Conservation (phyloP, 2,797 vertebrate genomes). For the Apogon talboti region DNA sequence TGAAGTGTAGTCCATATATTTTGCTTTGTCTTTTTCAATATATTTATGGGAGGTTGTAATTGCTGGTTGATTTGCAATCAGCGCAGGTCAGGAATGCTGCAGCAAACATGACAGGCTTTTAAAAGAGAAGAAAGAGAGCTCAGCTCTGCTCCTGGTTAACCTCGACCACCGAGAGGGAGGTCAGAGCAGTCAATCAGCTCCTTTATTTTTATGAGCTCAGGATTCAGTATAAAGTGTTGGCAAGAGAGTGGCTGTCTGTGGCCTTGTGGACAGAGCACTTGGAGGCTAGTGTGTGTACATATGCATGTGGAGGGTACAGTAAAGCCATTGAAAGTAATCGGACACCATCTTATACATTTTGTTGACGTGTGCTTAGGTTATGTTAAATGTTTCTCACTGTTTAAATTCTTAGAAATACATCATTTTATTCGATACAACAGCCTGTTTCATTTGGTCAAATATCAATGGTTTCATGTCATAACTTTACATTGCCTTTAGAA, state of each 20-base stretch:
- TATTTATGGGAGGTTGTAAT: slow-evolving; percentile 60
- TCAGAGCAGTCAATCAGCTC: slow-evolving; percentile 69
- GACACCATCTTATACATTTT: not conserved
- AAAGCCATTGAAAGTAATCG: too few species aligned
- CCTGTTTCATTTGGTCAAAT: too few species aligned
- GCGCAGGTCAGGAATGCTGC: slow-evolving; percentile 64
- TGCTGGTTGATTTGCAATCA: slow-evolving; percentile 75
- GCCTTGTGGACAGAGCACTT: not conserved
- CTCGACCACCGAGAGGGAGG: slow-evolving; percentile 55
- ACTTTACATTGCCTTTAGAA: too few species aligned
- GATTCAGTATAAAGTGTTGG: slow-evolving; percentile 47
- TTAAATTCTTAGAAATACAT: too few species aligned
- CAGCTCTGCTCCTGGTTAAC: slow-evolving; percentile 66
- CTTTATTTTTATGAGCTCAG: slow-evolving; percentile 59
- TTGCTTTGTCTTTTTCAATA: slow-evolving; percentile 18
- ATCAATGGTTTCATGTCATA: too few species aligned
- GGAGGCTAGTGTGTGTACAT: slow-evolving; percentile 2
- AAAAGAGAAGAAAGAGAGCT: slow-evolving; percentile 60
- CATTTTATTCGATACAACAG: too few species aligned
- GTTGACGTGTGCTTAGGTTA: too few species aligned
- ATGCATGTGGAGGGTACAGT: not conserved
- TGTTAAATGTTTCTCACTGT: too few species aligned
- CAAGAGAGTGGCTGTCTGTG: slow-evolving; percentile 5
- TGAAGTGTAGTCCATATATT: slow-evolving; percentile 11
- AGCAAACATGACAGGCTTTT: slow-evolving; percentile 70